Evolutionary conservation across 2,797 vertebrate genomes (phyloP), one percentile per base, ranked within the genome.

Genomic region (Decapterus maruadsi): DNA sequence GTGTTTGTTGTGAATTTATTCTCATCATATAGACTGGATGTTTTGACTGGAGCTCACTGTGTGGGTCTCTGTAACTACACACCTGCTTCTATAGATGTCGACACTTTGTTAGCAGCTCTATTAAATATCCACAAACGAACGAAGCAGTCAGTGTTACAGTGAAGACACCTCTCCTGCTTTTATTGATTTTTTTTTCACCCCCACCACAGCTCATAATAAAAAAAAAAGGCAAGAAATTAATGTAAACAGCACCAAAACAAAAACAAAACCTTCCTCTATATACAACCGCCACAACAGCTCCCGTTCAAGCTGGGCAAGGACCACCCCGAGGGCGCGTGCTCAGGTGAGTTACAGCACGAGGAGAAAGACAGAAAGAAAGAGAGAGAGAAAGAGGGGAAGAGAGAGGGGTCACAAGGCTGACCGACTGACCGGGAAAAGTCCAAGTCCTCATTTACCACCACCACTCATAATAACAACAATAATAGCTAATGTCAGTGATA

Each of bases 301-400:
- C 62, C 1, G 29, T 83, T 79, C 76, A 87, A 87, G 77, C 83
- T 54, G 82, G 78, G 82, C 83, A 88, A 88, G 78, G 90, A 88
- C 87, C 91, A 87, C 87, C 89, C 83, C 77, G 85, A 82, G 92
- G 90, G 85, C 86, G 79, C 79, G 77, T 65, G 86, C 68, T 77
- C 89, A 92, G 90, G 92, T 92, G 90, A 92, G 90, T 90, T 84
- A 78, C 63, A 87, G 87, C 78, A 66, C 22, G 62, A 78, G 75
- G 64, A 79, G 67, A 51, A 53, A 82, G 26, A 29, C 8, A 83
- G 22, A 70, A 22, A 70, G 48, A 51, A 2, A 40, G 59, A 54
- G 40, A 20, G 12, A 14, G 38, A 54, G 66, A 5, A 4, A 38
- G 40, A 55, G 45, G 16, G 60, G 8, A 36, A 42, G 68, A 43